These are phyloP conservation scores for Heliocidaris tuberculata DNA, from an alignment of 35 echinoderm and acorn worm genomes.

Conservation along the genomic window DNA sequence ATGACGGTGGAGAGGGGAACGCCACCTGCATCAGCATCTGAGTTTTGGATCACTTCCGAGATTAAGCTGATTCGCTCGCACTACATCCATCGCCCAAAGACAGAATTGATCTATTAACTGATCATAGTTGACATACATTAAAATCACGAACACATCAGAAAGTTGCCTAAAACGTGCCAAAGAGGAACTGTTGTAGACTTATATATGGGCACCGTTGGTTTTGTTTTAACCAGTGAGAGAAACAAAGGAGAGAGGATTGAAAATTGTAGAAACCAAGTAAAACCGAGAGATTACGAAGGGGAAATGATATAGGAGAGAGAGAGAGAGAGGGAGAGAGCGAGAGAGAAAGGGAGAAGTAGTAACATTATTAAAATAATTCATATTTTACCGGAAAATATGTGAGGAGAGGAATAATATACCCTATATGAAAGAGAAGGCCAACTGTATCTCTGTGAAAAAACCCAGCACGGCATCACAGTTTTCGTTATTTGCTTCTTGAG, in stretches of 20 bases:
- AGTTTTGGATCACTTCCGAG: constrained; percentile 15
- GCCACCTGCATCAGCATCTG: not conserved
- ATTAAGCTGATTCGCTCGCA: not conserved
- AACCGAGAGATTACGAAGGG: not conserved
- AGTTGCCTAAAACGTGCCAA: not conserved
- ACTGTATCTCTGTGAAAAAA: no score
- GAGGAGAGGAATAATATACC: no score
- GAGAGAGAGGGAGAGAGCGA: not conserved
- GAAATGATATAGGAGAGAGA: not conserved
- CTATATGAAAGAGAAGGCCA: no score
- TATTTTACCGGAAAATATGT: no score
- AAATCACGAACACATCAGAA: not conserved
- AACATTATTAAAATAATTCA: no score
- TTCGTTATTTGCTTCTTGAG: no score
- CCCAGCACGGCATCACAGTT: no score
- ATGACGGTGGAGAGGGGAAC: not conserved
- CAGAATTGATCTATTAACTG: constrained; percentile 18
- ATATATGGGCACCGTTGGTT: not conserved
- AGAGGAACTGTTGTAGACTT: not conserved
- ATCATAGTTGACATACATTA: not conserved
- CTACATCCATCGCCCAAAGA: not conserved
- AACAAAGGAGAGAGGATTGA: no score
- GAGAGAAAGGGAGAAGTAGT: not conserved
- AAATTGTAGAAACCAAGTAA: not conserved
- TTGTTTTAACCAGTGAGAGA: not conserved